Base-by-base conservation (phyloP, 2,888 invertebrate species). In the Phaedon cochleariae region DNA sequence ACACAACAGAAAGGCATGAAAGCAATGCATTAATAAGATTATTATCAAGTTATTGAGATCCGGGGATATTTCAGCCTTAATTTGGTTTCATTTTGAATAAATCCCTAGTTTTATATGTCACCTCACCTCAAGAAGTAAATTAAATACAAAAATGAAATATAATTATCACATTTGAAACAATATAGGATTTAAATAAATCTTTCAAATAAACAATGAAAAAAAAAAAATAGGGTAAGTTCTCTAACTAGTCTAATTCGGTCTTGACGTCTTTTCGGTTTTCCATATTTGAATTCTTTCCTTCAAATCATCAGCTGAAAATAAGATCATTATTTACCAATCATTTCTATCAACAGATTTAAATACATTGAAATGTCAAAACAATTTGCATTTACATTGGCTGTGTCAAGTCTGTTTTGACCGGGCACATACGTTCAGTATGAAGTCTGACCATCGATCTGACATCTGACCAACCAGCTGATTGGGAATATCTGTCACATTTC, bases 201-300 rank as follows among this genome's bases (percentile, higher is more conserved):
- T 64, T 59, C 55, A 59, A 63, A 65, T 68, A 61, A 64, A 15
- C 41, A 41, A 41, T 9, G 41, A 41, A 41, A n/a, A n/a, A 54
- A 45, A 15, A 26, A 60, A 37, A 41, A 41, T 41, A 41, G 6
- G 15, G 41, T 41, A 41, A 65, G 53, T 65, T 61, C 62, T 48
- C 34, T 55, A 62, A 65, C 51, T 58, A 59, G 62, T 51, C 62
- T 69, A 72, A 55, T 73, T 66, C 73, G 72, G 74, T 69, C 79
- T 78, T 37, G 85, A 81, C 79, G 88, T 88, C 84, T 93, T 94
- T 79, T 93, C 91, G 72, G 89, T 90, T 81, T 94, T 94, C 97
- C 96, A 97, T 77, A 89, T 89, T 74, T 89, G 87, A 82, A 97
- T 97, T 79, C 90, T 89, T 81, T 93, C 91, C 84, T 95, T 96